Percentiles rank a stretch among this genome's conserved stretches.
phyloP scores from a whole-genome alignment of 1,140 invertebrate genomes.

The Lasaia peninsularis region DNA sequence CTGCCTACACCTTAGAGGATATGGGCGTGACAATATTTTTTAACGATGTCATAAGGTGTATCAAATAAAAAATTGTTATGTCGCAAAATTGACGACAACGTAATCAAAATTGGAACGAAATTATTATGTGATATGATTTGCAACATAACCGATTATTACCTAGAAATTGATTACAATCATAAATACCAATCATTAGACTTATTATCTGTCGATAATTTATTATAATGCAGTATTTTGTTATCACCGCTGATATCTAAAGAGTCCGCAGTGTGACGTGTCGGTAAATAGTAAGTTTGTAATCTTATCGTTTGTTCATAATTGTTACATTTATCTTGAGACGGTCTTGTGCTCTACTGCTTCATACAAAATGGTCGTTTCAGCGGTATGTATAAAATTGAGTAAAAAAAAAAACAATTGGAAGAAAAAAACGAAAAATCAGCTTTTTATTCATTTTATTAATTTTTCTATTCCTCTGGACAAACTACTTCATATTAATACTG shows the following conservation, averaged over 20 bases:
- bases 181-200: slow-evolving; percentile 16
- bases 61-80: too few relatives aligned
- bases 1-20: too few relatives aligned
- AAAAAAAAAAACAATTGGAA: not conserved
- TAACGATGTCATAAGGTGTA: too few relatives aligned
- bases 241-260: slow-evolving; percentile 15
- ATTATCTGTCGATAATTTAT: slow-evolving; percentile 29
- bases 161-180: slow-evolving; percentile 5
- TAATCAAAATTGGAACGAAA: not conserved
- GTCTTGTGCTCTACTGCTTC: slow-evolving; percentile 30
- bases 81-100: not conserved
- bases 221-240: slow-evolving; percentile 46
- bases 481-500: too few relatives aligned
- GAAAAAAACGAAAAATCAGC: too few relatives aligned
- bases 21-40: too few relatives aligned
- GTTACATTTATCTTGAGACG: slow-evolving; percentile 29
- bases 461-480: not conserved
- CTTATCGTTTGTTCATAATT: slow-evolving; percentile 41
- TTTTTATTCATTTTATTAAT: not conserved
- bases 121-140: not conserved
- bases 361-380: slow-evolving; percentile 53
- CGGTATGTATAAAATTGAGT: slow-evolving; percentile 38
- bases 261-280: slow-evolving; percentile 43
- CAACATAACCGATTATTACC: not conserved
- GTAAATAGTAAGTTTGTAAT: slow-evolving; percentile 47